Percentiles rank a stretch among this genome's conserved stretches.
These are phyloP conservation scores for Sericinus montela DNA, from an alignment of 2,888 invertebrate species.

Conservation along the genomic window DNA sequence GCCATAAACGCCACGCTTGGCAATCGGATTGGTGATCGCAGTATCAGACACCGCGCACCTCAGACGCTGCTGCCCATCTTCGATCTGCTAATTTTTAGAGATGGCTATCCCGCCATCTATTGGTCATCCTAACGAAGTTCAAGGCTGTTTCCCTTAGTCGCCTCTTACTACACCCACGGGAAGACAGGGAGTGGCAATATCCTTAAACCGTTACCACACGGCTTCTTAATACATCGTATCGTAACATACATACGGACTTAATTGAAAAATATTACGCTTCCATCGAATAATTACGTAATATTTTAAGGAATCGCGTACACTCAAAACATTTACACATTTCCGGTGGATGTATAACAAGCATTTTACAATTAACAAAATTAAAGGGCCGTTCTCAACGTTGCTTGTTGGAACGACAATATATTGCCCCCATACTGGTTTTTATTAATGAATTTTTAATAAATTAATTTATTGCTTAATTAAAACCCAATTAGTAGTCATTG, in stretches of 20 bases:
- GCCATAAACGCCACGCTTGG: no score
- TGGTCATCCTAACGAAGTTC: no score
- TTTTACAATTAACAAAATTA: slow-evolving; percentile 53
- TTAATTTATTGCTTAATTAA: slow-evolving; percentile 70
- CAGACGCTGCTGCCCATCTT: no score
- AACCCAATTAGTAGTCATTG: slow-evolving; percentile 60
- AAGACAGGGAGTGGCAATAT: no score
- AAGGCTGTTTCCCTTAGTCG: no score
- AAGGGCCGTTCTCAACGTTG: background rate
- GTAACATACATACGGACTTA: slow-evolving; percentile 3
- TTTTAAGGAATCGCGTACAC: slow-evolving; percentile 29
- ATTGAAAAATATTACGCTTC: slow-evolving; percentile 23
- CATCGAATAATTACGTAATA: slow-evolving; percentile 23
- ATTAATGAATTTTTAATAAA: slow-evolving; percentile 69
- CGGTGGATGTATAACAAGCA: slow-evolving; percentile 47
- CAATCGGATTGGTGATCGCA: no score
- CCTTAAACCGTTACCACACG: no score
- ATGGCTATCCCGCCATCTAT: no score
- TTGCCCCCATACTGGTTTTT: slow-evolving; percentile 43
- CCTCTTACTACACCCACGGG: no score
- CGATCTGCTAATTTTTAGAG: no score
- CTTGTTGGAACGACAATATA: slow-evolving; percentile 38
- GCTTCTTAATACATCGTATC: background rate
- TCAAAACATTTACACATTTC: slow-evolving; percentile 37
- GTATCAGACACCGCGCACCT: no score